Percentiles rank a stretch among this genome's conserved stretches.
phyloP scores from a whole-genome alignment of 1,140 invertebrate species.

The Hycleus cichorii region DNA sequence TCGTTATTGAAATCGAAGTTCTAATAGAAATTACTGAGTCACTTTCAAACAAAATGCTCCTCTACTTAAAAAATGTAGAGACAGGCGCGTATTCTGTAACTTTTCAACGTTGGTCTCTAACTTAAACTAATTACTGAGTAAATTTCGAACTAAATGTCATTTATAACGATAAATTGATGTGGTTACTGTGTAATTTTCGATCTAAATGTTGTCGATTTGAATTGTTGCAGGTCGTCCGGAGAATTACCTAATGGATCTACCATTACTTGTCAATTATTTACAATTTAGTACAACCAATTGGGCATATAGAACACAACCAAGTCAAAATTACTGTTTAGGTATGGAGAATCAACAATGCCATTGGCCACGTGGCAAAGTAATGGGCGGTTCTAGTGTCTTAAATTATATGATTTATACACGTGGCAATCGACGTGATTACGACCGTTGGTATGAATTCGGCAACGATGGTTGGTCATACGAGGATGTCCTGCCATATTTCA shows the following conservation, averaged over 20 bases:
- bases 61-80: too few relatives aligned
- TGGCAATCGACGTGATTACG: slow-evolving; percentile 65
- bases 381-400: slow-evolving; percentile 77
- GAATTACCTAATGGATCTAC: slow-evolving; percentile 60
- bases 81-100: slow-evolving; percentile 15
- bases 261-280: slow-evolving; percentile 53
- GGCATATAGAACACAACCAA: slow-evolving; percentile 52
- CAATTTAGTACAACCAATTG: slow-evolving; percentile 54
- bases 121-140: too few relatives aligned
- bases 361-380: slow-evolving; percentile 67
- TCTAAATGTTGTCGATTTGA: neutral
- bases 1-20: too few relatives aligned
- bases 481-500: slow-evolving; percentile 75
- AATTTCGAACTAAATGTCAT: too few relatives aligned
- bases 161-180: too few relatives aligned
- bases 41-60: too few relatives aligned
- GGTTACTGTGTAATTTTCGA: too few relatives aligned
- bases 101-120: too few relatives aligned
- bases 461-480: slow-evolving; percentile 75
- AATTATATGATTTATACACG: slow-evolving; percentile 91
- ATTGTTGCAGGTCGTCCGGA: slow-evolving; percentile 41
- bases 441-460: slow-evolving; percentile 69
- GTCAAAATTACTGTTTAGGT: slow-evolving; percentile 40
- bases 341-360: slow-evolving; percentile 50
- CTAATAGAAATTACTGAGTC: too few relatives aligned